Evolutionary conservation across 2,888 invertebrate genomes (phyloP), one percentile per base, ranked within the genome.

Genomic region (Drosophila atripex): DNA sequence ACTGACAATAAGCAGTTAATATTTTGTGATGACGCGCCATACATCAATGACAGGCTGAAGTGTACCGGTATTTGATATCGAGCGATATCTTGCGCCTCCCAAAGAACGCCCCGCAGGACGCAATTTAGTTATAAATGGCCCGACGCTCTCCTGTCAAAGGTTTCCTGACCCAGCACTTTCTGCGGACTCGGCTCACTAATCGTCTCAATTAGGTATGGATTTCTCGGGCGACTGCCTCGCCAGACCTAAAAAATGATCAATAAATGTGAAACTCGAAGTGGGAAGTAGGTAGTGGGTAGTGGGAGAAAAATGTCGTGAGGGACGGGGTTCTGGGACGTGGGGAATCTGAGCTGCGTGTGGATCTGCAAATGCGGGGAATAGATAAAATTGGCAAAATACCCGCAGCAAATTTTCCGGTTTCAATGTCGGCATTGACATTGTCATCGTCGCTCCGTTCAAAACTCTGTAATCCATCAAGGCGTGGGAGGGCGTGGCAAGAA

Each of bases 141-240:
- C 54, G 65, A 61, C 70, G 70, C 65, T 52, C 64, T 61, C 61
- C 50, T 74, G 78, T 70, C 82, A 78, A 74, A 64, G 70, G 76
- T 78, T 60, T 63, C 54, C 74, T 77, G 77, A 68, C 83, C 76
- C 58, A 51, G 60, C 77, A 77, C 52, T 66, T 60, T 45, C 55
- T 59, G 64, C 30, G 51, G 18, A 61, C 30, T 54, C 72, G 58
- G 50, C 72, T 63, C 74, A 74, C 75, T 80, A 86, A 84, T 80
- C 80, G 75, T 69, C 79, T 86, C 89, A 90, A 90, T 90, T 90
- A 90, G 89, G 78, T 80, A 88, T 80, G 88, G 88, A 84, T 77
- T 77, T 72, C 63, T 57, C 54, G 56, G 47, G 53, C 51, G 32
- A 21, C 41, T 45, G 25, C 39, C 4, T 16, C 16, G 45, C 18